These are phyloP conservation scores for Rhingia rostrata DNA, from an alignment of 2,888 invertebrate genomes.

Conservation along the genomic window DNA sequence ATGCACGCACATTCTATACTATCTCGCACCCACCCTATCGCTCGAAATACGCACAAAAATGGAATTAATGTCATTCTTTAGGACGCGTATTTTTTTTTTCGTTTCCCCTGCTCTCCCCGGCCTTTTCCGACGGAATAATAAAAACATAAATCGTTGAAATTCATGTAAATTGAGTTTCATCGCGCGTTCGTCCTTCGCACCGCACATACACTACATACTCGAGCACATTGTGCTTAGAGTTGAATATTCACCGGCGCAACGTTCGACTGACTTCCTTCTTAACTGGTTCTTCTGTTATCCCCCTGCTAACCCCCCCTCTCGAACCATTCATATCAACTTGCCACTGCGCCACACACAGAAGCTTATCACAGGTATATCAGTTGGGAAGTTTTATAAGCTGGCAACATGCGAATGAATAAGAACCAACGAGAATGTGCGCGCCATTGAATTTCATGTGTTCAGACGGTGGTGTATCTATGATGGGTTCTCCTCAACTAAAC, in stretches of 20 bases:
- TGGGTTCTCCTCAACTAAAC: constrained; percentile 46
- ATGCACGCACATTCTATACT: constrained; percentile 71
- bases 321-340: constrained; percentile 12
- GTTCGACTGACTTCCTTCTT: constrained; percentile 71
- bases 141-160: constrained; percentile 75
- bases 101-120: neutral
- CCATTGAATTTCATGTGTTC: constrained; percentile 33
- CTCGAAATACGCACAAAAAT: constrained; percentile 1
- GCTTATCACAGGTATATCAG: constrained; percentile 73
- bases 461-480: constrained; percentile 46
- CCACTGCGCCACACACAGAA: constrained; percentile 63
- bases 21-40: constrained; percentile 59
- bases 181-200: constrained; percentile 75
- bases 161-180: constrained; percentile 78
- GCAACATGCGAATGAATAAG: constrained; percentile 76
- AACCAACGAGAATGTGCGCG: constrained; percentile 23
- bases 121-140: constrained; percentile 68
- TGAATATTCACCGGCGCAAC: constrained; percentile 27
- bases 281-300: constrained; percentile 68
- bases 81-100: constrained; percentile 72
- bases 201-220: constrained; percentile 33
- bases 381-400: constrained; percentile 76
- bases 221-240: constrained; percentile 1
- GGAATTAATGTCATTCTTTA: constrained; percentile 68
- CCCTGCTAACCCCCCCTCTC: neutral